Conservation (phyloP, 2,888 invertebrate species). For the Eledona agricola region DNA sequence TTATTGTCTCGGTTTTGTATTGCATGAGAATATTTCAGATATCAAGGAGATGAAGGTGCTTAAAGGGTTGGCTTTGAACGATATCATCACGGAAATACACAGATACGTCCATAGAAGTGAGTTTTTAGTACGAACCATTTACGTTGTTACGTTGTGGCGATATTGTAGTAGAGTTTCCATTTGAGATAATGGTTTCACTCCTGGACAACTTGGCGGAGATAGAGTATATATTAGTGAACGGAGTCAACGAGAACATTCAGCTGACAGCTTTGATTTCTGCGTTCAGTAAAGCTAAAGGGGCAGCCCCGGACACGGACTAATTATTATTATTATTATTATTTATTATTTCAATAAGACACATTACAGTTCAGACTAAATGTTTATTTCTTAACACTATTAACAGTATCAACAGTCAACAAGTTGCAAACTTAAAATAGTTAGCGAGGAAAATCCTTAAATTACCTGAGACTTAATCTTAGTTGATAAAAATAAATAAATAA, state of each 20-base stretch:
- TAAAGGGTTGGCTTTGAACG: conserved; percentile 92
- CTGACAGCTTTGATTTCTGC: conserved; percentile 88
- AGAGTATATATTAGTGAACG: conserved; percentile 85
- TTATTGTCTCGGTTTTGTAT: conserved; percentile 9
- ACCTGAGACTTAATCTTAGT: conserved; percentile 12
- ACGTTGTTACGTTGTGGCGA: conserved; percentile 2
- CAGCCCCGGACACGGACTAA: conserved; percentile 52
- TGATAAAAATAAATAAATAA: conserved; percentile 10
- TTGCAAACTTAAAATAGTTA: background rate
- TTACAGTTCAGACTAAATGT: no score
- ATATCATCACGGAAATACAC: conserved; percentile 93
- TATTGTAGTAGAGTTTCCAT: conserved; percentile 85
- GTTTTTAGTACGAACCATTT: conserved; percentile 53
- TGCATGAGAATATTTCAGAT: conserved; percentile 64
- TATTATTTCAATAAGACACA: conserved; percentile 2
- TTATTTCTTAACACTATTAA: conserved; percentile 10
- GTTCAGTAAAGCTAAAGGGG: conserved; percentile 80
- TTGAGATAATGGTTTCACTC: conserved; percentile 78
- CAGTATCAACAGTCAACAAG: conserved; percentile 1
- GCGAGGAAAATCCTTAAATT: conserved; percentile 3
- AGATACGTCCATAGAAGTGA: conserved; percentile 84
- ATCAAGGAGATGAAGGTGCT: conserved; percentile 84
- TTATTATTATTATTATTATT: conserved; percentile 3
- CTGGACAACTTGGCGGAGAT: conserved; percentile 89
- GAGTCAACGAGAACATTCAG: conserved; percentile 91